Evolutionary conservation across 2,888 invertebrate species (phyloP).

Genomic region (Netelia melanura): DNA sequence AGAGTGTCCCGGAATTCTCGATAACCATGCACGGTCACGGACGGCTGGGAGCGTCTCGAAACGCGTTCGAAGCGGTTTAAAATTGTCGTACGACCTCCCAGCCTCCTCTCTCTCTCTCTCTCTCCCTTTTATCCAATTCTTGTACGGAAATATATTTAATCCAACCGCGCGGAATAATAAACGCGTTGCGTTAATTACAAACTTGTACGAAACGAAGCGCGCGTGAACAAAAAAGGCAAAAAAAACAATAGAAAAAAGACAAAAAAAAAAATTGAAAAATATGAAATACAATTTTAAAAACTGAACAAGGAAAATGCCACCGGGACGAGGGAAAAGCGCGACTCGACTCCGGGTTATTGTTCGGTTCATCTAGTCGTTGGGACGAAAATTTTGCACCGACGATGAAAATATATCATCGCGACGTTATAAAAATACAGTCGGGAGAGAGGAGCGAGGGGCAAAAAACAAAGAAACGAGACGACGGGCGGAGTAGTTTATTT

Average conservation of each 20-base stretch:
- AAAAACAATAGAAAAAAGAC: background rate
- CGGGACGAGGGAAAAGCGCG: background rate
- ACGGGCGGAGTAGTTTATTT: background rate
- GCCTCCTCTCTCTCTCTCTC: background rate
- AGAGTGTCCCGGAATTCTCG: conserved; percentile 55
- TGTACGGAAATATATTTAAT: conserved; percentile 55
- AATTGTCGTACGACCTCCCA: background rate
- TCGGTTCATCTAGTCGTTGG: background rate
- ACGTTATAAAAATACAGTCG: background rate
- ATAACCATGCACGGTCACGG: conserved; percentile 69
- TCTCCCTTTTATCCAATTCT: background rate
- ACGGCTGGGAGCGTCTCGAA: conserved; percentile 44
- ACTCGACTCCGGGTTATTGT: background rate
- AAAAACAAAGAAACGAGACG: too few relatives aligned
- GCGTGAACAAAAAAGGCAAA: background rate
- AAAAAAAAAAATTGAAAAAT: background rate
- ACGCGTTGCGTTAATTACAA: conserved; percentile 58
- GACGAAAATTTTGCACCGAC: background rate
- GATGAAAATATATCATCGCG: background rate
- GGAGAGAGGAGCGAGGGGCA: background rate
- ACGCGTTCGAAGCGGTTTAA: conserved; percentile 29
- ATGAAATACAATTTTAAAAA: background rate
- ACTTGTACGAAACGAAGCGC: conserved; percentile 6
- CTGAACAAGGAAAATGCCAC: background rate
- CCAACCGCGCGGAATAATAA: conserved; percentile 63